Evolutionary conservation across 2,797 vertebrate genomes (phyloP), one percentile per base, ranked within the genome.

Genomic region (Malacoctenus gilli): DNA sequence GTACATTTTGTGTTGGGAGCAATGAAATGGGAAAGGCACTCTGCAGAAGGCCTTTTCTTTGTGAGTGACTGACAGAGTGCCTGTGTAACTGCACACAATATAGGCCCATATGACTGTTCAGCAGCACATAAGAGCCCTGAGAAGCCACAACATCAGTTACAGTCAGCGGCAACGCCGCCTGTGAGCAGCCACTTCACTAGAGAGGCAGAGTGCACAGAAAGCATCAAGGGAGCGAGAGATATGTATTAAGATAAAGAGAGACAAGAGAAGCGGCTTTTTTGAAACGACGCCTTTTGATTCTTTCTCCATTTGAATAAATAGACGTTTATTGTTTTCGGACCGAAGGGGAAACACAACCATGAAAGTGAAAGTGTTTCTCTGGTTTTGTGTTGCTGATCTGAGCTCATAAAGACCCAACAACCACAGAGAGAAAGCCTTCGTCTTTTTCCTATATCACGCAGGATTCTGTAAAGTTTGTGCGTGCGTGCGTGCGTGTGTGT

Each of bases 101-200:
- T 80, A 64, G 68, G 46, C 49, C 70, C 68, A 86, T 85, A 86
- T 75, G 83, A 82, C 84, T 83, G 72, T 81, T 72, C 69, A 70
- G 60, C 58, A 61, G 60, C 58, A 61, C 69, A 82, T 62, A 68
- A 78, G 82, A 79, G 73, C 64, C 62, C 59, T 50, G 69, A 70
- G 69, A 39, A 69, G 63, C 68, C 73, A 82, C 68, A 76, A 80
- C 77, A 87, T 66, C 79, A 70, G 71, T 74, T 60, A 52, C 39
- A 48, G 73, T 79, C 83, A 65, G 19, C 8, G 70, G 79, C 55
- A 68, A 71, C 56, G 28, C 75, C 73, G 53, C 42, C 71, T 65
- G 59, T 49, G 53, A 84, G 81, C 68, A 57, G 72, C 70, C 82
- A 84, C 87, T 89, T 85, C 64, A 85, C 49, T 87, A 68, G 78